Conservation (phyloP, 2,797 vertebrate species). For the Rhynchonycteris naso region DNA sequence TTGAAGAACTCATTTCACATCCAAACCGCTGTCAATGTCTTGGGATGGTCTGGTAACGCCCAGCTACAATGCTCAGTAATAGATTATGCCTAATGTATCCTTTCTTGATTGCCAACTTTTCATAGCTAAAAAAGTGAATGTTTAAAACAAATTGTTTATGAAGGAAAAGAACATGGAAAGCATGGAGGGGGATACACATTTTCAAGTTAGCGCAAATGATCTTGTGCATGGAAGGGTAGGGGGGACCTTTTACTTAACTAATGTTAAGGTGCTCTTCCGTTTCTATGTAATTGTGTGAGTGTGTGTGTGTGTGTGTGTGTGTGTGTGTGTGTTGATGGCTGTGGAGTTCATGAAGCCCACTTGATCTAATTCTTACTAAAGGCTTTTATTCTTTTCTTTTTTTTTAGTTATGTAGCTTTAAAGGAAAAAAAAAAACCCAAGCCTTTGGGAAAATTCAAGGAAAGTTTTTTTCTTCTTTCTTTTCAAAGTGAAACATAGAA, state of each 20-base stretch:
- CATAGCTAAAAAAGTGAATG: neutral
- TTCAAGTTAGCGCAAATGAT: constrained; percentile 68
- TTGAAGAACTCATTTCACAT: neutral
- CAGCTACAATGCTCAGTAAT: neutral
- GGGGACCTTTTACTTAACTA: constrained; percentile 4
- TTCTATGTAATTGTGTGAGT: neutral
- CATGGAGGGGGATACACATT: constrained; percentile 64
- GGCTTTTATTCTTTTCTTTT: constrained; percentile 51
- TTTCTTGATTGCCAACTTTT: neutral
- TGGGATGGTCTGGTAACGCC: neutral
- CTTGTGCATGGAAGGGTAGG: constrained; percentile 58
- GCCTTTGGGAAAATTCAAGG: neutral
- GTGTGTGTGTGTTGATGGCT: neutral
- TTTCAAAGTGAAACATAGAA: constrained; percentile 65
- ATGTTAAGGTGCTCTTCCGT: constrained; percentile 51
- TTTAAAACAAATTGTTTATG: neutral
- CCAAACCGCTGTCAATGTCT: neutral
- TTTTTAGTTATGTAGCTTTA: constrained; percentile 71
- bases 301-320: neutral
- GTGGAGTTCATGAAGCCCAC: constrained; percentile 30
- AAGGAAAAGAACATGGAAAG: constrained; percentile 60
- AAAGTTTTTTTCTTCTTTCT: constrained; percentile 54
- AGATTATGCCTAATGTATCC: neutral
- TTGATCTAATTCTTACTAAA: constrained; percentile 76
- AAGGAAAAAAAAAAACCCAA: constrained; percentile 57